Conservation (phyloP, 2,888 invertebrate species). For the Himalopsyche kuldschensis region DNA sequence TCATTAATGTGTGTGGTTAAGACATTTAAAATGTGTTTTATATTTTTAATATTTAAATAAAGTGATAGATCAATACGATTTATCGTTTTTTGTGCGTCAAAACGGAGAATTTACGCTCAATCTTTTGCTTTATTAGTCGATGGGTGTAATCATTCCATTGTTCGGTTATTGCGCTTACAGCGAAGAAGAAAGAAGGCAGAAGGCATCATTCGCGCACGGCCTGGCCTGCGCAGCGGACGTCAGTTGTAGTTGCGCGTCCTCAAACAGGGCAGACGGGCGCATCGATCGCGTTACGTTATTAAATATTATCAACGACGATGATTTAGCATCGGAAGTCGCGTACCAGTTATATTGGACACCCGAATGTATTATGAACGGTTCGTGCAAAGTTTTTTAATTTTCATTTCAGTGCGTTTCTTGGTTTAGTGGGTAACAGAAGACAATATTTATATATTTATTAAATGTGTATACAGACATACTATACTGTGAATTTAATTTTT, state of each 20-base stretch:
- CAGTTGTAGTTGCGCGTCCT: background rate
- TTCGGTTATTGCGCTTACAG: background rate
- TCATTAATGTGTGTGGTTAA: no score
- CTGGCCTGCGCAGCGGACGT: conserved; percentile 16
- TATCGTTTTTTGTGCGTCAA: no score
- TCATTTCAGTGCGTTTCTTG: background rate
- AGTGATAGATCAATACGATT: no score
- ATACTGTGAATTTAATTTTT: no score
- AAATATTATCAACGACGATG: background rate
- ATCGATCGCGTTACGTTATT: background rate
- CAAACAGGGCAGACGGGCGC: background rate
- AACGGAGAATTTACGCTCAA: background rate
- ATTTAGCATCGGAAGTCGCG: background rate
- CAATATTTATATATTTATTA: background rate
- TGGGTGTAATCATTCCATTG: background rate
- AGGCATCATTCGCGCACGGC: conserved; percentile 20
- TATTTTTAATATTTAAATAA: no score
- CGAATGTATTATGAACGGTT: background rate
- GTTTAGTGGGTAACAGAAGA: background rate
- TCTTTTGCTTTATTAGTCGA: background rate
- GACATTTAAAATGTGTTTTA: no score
- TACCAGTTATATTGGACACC: background rate
- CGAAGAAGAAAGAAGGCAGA: background rate
- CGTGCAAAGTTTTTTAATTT: background rate
- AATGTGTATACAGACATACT: background rate